Base-by-base conservation (phyloP, 2,888 invertebrate species). In the Cyrtodaria siliqua region DNA sequence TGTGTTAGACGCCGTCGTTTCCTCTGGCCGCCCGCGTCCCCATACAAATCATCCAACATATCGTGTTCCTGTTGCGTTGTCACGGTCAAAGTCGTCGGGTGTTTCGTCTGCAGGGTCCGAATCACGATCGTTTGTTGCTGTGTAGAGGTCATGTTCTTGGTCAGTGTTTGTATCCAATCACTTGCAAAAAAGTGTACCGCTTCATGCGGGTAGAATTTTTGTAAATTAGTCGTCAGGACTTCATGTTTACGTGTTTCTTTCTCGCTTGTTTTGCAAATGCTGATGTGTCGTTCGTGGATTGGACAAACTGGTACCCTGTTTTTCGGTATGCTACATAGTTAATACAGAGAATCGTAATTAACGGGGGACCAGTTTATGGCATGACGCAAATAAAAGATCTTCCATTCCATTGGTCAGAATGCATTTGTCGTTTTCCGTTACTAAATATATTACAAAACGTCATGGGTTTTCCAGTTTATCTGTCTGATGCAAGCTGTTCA, bases 1-100 rank as follows among this genome's bases (percentile, higher is more conserved):
- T 94, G 92, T 3, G 92, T 93, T 47, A 94, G 87, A 38, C 93
- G 86, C 71, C 93, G 91, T 52, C 94, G 86, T 84, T 93, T 93
- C 20, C 91, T 86, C 3, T 90, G 90, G 9, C 73, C 80, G 8
- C 80, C 68, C 9, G 70, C 79, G 47, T 84, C 81, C 4, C 70
- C 79, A 49, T 80, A 82, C 55, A 76, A 49, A 47, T 79, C 81
- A 6, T 86, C 87, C 74, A 84, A 77, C 70, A 82, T 78, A 33
- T 80, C 81, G 49, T 77, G 67, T 40, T 82, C 70, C 23, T 67
- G 49, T 44, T 72, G 64, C 27, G 61, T 70, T n/a, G n/a, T n/a
- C 16, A 74, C 70, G 14, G 77, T 63, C 59, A 80, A 53, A 23
- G 77, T 72, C 12, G 77, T 71, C 49, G 79, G 78, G 29, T 63